Conservation (phyloP, 37 sponge, comb jelly and placozoan species). For the Diacarnus erythraeanus region DNA sequence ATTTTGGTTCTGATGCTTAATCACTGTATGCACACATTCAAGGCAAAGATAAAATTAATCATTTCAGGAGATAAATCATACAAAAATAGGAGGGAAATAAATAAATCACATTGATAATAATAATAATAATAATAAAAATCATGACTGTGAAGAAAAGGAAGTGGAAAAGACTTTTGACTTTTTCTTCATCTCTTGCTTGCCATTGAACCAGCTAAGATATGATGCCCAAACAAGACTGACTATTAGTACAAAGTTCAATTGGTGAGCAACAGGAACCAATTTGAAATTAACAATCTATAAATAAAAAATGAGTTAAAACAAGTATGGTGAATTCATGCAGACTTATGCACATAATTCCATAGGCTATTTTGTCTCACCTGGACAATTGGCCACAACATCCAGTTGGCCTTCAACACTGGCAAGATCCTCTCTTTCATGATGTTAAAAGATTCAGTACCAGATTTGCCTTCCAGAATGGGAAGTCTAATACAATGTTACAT, state of each 20-base stretch:
- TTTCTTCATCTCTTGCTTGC: constrained; percentile 23
- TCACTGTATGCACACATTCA: too few species aligned
- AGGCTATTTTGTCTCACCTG: constrained; percentile 62
- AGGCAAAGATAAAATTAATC: too few species aligned
- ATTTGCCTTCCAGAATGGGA: constrained; percentile 49
- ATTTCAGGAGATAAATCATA: too few species aligned
- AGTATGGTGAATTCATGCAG: too few species aligned
- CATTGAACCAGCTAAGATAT: constrained; percentile 57
- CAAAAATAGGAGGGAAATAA: neutral
- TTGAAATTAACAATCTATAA: constrained; percentile 62
- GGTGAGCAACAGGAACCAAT: constrained; percentile 65
- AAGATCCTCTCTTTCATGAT: constrained; percentile 42
- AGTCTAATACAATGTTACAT: too few species aligned
- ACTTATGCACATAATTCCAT: too few species aligned
- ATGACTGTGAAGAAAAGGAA: too few species aligned
- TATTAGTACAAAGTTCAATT: constrained; percentile 68
- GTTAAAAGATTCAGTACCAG: constrained; percentile 4
- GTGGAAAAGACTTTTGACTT: neutral
- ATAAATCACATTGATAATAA: neutral
- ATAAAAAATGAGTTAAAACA: neutral
- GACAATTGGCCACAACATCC: constrained; percentile 63
- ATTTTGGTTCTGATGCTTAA: constrained; percentile 75
- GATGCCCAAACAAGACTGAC: constrained; percentile 72
- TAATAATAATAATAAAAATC: too few species aligned
- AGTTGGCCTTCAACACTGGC: constrained; percentile 71